Conservation (phyloP, 2,888 invertebrate species). For the Epistrophe eligans region DNA sequence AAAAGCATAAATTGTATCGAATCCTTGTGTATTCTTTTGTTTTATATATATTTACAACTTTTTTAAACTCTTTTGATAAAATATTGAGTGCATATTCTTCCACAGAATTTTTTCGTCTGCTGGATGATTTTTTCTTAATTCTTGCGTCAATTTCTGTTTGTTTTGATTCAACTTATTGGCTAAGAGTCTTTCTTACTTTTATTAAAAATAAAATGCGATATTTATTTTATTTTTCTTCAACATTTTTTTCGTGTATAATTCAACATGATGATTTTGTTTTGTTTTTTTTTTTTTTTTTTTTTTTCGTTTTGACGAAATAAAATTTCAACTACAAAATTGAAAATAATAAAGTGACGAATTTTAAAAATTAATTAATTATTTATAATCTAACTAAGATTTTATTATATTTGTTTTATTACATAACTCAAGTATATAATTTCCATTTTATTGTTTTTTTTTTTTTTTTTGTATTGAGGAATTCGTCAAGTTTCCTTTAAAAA, state of each 20-base stretch:
- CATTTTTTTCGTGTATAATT: neutral
- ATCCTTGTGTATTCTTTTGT: neutral
- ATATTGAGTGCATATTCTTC: constrained; percentile 4
- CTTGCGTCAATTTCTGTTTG: constrained; percentile 5
- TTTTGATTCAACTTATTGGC: constrained; percentile 57
- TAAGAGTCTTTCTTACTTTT: constrained; percentile 72
- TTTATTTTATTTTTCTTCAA: constrained; percentile 11
- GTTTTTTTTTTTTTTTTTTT: neutral
- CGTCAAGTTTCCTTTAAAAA: constrained; percentile 2
- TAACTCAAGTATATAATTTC: constrained; percentile 34
- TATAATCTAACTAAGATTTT: constrained; percentile 11
- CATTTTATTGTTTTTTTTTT: constrained; percentile 3
- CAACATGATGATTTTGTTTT: neutral
- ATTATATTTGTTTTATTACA: constrained; percentile 17
- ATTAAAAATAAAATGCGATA: constrained; percentile 70
- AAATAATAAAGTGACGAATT: neutral
- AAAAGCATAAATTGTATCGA: constrained; percentile 21
- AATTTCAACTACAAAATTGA: constrained; percentile 10
- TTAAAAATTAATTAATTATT: neutral
- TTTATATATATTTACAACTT: constrained; percentile 22
- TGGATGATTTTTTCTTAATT: constrained; percentile 1
- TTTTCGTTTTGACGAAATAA: neutral
- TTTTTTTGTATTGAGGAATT: constrained; percentile 15
- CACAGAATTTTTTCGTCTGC: neutral
- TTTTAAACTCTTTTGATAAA: constrained; percentile 15